phyloP scores from a whole-genome alignment of 2,113 vertebrate genomes.

The Zosterops hypoxanthus region DNA sequence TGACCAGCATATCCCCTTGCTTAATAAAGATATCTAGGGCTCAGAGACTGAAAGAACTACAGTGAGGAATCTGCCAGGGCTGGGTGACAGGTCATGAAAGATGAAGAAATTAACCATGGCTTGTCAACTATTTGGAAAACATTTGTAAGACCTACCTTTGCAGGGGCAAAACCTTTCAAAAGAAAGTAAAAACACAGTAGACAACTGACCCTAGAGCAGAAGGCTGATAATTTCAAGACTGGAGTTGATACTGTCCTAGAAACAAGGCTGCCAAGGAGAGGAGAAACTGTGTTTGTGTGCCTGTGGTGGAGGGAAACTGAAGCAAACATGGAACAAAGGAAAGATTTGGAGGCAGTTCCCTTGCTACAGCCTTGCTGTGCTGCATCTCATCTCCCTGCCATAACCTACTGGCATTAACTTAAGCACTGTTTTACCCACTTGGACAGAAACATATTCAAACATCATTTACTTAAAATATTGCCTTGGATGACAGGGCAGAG shows the following conservation, averaged over 20 bases:
- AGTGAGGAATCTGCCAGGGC: background rate
- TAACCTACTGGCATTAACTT: background rate
- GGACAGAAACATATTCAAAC: background rate
- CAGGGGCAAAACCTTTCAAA: background rate
- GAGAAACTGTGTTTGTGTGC: background rate
- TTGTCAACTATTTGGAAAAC: background rate
- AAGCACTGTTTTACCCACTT: background rate
- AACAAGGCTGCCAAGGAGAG: background rate
- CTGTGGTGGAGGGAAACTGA: background rate
- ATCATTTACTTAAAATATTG: background rate
- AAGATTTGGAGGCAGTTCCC: background rate
- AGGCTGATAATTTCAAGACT: background rate
- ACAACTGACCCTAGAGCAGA: background rate
- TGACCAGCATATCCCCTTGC: background rate
- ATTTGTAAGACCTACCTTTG: background rate
- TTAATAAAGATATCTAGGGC: background rate
- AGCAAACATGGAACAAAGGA: background rate
- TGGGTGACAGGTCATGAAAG: background rate
- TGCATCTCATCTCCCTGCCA: background rate
- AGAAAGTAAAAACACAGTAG: background rate
- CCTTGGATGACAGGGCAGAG: background rate
- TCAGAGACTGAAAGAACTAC: background rate
- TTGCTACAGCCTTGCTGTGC: background rate
- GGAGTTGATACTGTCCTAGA: background rate
- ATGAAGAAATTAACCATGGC: background rate